These are phyloP conservation scores for Hirtodrosophila alboralis DNA, from an alignment of 2,888 invertebrate genomes.

Conservation along the genomic window DNA sequence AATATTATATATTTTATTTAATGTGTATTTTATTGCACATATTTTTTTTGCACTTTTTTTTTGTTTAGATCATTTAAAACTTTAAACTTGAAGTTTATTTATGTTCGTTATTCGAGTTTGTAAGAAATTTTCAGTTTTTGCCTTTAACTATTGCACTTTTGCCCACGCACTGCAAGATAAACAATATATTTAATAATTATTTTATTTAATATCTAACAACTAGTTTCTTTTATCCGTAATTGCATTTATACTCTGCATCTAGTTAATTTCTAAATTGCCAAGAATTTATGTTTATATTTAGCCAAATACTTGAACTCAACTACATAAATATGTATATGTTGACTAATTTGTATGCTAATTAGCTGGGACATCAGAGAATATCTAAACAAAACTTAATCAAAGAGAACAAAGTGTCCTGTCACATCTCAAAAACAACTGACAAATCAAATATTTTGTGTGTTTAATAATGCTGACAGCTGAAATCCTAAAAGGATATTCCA, in stretches of 20 bases:
- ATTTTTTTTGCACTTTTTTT: slow-evolving; percentile 38
- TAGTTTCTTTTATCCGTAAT: too few relatives aligned
- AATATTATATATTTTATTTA: slow-evolving; percentile 19
- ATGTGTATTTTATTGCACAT: slow-evolving; percentile 38
- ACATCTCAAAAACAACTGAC: too few relatives aligned
- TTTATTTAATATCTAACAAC: not conserved
- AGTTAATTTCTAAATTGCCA: too few relatives aligned
- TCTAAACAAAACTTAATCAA: not conserved
- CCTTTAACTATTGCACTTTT: slow-evolving; percentile 52
- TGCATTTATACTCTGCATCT: too few relatives aligned
- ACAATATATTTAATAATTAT: slow-evolving; percentile 15
- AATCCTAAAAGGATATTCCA: not conserved
- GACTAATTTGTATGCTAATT: not conserved
- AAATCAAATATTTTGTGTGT: too few relatives aligned
- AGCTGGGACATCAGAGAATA: not conserved
- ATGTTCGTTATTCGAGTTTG: slow-evolving; percentile 13
- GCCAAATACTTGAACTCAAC: too few relatives aligned
- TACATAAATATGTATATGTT: too few relatives aligned
- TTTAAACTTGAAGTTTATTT: slow-evolving; percentile 17
- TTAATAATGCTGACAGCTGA: too few relatives aligned
- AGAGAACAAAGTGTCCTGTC: too few relatives aligned
- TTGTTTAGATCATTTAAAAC: not conserved
- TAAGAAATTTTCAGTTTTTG: slow-evolving; percentile 6
- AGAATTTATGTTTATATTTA: too few relatives aligned
- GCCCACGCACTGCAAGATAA: slow-evolving; percentile 45